phyloP scores from a whole-genome alignment of 2,888 invertebrate genomes.

The Eubasilissa splendida region DNA sequence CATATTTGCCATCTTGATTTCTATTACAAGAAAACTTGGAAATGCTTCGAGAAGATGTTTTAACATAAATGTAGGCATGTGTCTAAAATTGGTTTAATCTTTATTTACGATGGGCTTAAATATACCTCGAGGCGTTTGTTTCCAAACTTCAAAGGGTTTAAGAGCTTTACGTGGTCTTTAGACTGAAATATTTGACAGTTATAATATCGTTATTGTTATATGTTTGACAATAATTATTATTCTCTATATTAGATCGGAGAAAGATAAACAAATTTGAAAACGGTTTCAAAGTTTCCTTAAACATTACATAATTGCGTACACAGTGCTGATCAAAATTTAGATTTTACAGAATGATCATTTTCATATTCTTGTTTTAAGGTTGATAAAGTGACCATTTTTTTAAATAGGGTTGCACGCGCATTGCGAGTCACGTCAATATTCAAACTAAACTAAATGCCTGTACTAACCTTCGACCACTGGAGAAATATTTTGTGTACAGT shows the following conservation, averaged over 20 bases:
- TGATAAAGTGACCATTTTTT: too few relatives aligned
- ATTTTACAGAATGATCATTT: neutral
- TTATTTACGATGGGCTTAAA: constrained; percentile 42
- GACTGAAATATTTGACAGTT: constrained; percentile 41
- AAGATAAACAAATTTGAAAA: constrained; percentile 11
- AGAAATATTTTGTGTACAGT: too few relatives aligned
- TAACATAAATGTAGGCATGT: constrained; percentile 2
- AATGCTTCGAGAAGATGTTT: neutral
- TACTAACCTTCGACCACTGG: too few relatives aligned
- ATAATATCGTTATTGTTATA: constrained; percentile 37
- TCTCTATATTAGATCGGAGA: constrained; percentile 16
- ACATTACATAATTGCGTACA: neutral
- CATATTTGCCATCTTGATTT: too few relatives aligned
- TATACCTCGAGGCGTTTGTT: constrained; percentile 36
- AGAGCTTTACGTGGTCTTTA: constrained; percentile 30
- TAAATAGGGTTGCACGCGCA: too few relatives aligned
- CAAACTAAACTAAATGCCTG: too few relatives aligned
- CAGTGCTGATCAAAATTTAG: neutral
- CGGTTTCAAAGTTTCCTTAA: neutral
- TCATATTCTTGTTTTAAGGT: too few relatives aligned
- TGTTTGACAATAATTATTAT: constrained; percentile 11
- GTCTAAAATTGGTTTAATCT: constrained; percentile 40
- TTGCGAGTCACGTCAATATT: too few relatives aligned
- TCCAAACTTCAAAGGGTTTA: constrained; percentile 39
- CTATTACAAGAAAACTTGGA: too few relatives aligned